Evolutionary conservation across 1,140 invertebrate genomes (phyloP).

Genomic region (Ptiloglossa arizonensis): DNA sequence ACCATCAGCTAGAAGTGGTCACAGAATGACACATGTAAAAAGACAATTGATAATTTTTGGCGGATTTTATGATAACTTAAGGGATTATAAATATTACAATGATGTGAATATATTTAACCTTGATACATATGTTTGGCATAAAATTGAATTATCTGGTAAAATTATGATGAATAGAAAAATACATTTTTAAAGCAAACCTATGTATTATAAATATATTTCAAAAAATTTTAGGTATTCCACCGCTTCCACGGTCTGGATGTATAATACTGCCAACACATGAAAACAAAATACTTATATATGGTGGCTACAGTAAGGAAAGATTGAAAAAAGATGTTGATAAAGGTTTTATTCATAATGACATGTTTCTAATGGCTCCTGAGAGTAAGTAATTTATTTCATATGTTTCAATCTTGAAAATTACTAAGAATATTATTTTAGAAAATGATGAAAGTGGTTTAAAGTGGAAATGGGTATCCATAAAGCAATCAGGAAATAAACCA

Average conservation of each 20-base stretch:
- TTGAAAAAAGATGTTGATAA: constrained; percentile 91
- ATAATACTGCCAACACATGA: constrained; percentile 79
- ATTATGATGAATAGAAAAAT: background rate
- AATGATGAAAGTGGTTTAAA: constrained; percentile 84
- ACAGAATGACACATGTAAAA: constrained; percentile 92
- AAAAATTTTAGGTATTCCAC: constrained; percentile 80
- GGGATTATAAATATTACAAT: constrained; percentile 95
- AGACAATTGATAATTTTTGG: constrained; percentile 94
- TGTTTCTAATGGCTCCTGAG: constrained; percentile 88
- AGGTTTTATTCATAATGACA: constrained; percentile 91
- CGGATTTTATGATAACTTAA: constrained; percentile 94
- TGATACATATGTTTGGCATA: constrained; percentile 90
- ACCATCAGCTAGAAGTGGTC: constrained; percentile 93
- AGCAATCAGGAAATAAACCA: constrained; percentile 86
- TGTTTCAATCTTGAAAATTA: background rate
- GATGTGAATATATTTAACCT: constrained; percentile 93
- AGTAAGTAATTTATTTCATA: constrained; percentile 81
- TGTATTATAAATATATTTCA: constrained; percentile 14
- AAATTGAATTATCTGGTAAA: constrained; percentile 86
- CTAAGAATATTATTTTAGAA: constrained; percentile 79
- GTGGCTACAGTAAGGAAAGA: constrained; percentile 92
- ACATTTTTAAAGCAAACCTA: background rate
- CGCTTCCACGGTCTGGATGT: constrained; percentile 89
- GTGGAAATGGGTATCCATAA: constrained; percentile 90
- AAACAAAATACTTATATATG: constrained; percentile 88